These are phyloP conservation scores for Rotaria sp. DNA, from an alignment of 2,888 invertebrate genomes.

Conservation along the genomic window DNA sequence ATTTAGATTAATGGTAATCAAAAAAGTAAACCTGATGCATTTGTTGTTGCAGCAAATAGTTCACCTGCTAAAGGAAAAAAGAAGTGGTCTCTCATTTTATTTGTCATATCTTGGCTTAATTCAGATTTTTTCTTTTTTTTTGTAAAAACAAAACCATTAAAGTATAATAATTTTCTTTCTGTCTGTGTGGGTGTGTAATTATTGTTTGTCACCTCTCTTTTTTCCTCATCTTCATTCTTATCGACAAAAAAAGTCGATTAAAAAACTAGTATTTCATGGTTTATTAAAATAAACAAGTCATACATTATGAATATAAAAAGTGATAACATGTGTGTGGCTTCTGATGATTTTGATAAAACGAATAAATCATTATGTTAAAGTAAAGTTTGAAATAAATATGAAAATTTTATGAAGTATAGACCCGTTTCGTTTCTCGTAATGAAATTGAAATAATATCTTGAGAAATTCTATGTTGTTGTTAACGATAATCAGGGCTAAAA, in stretches of 20 bases:
- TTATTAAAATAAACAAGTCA: conserved; percentile 12
- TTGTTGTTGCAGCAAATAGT: neutral
- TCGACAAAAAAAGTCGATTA: neutral
- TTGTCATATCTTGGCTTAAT: neutral
- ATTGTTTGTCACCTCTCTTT: neutral
- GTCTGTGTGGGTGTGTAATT: neutral
- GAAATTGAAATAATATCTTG: too few relatives aligned
- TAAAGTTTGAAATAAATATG: too few relatives aligned
- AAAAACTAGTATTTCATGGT: neutral
- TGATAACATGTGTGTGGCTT: too few relatives aligned
- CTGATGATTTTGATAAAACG: too few relatives aligned
- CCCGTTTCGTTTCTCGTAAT: too few relatives aligned
- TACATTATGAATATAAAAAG: too few relatives aligned
- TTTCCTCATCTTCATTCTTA: neutral
- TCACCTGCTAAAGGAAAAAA: conserved; percentile 23
- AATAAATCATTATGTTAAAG: too few relatives aligned
- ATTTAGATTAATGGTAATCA: conserved; percentile 14
- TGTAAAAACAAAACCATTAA: neutral
- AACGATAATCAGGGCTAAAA: too few relatives aligned
- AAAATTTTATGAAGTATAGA: too few relatives aligned
- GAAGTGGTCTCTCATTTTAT: neutral
- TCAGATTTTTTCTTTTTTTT: neutral
- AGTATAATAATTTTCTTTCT: neutral
- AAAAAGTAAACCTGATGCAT: conserved; percentile 3
- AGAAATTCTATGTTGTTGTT: too few relatives aligned